These are phyloP conservation scores for Eupeodes latifasciatus DNA, from an alignment of 2,888 invertebrate genomes.

Conservation along the genomic window DNA sequence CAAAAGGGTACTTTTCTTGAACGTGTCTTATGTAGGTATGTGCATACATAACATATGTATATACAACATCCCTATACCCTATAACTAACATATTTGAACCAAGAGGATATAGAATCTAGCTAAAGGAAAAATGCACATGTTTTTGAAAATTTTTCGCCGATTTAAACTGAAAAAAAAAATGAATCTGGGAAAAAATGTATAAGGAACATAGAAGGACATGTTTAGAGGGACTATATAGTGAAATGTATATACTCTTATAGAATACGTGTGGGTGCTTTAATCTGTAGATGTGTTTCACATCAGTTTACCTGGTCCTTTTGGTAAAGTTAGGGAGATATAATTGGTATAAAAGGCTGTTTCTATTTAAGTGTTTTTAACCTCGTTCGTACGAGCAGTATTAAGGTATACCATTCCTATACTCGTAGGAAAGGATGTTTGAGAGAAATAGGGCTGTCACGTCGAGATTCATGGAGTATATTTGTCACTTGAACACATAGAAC, in stretches of 20 bases:
- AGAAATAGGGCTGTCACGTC: neutral
- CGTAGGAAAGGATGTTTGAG: constrained; percentile 1
- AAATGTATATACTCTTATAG: neutral
- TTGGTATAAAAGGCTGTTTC: constrained; percentile 7
- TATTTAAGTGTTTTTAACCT: constrained; percentile 4
- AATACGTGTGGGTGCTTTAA: neutral
- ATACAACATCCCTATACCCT: neutral
- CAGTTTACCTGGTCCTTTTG: neutral
- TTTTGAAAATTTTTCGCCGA: constrained; percentile 39
- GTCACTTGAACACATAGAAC: neutral
- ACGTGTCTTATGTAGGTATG: constrained; percentile 16
- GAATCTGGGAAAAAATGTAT: neutral
- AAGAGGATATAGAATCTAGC: constrained; percentile 40
- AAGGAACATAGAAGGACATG: constrained; percentile 11
- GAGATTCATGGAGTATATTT: neutral
- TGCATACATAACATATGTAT: too few species aligned
- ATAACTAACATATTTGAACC: neutral
- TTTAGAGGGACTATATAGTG: neutral
- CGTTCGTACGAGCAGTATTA: neutral
- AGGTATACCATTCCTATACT: neutral
- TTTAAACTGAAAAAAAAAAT: constrained; percentile 15
- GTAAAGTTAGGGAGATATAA: neutral
- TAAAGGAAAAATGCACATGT: constrained; percentile 63
- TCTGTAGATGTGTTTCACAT: neutral
- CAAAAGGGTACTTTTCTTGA: constrained; percentile 52